Conservation (phyloP, 1,140 invertebrate species). For the Calliopsis andreniformis region DNA sequence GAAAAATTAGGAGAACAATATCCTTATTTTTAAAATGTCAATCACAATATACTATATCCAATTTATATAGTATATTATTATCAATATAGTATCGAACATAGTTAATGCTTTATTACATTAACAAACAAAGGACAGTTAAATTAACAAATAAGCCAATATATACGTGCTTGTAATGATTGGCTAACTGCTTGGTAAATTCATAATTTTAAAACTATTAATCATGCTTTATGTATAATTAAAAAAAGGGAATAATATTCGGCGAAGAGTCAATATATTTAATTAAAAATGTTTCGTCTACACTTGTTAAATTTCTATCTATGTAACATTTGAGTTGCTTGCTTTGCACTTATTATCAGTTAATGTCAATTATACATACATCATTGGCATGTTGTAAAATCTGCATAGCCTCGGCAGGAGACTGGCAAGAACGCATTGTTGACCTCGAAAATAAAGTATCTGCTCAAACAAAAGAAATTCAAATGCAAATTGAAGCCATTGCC, state of each 20-base stretch:
- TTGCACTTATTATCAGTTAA: slow-evolving; percentile 48
- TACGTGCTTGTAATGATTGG: slow-evolving; percentile 16
- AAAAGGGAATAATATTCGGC: not conserved
- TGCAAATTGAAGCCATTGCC: slow-evolving; percentile 83
- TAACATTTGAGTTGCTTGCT: slow-evolving; percentile 42
- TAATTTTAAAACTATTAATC: not conserved
- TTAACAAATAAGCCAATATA: slow-evolving; percentile 4
- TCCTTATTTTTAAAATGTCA: not conserved
- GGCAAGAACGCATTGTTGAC: slow-evolving; percentile 73
- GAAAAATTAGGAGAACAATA: slow-evolving; percentile 17
- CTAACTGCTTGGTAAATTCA: slow-evolving; percentile 11
- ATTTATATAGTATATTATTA: not conserved
- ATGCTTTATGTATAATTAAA: not conserved
- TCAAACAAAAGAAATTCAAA: slow-evolving; percentile 80
- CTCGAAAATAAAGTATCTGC: slow-evolving; percentile 75
- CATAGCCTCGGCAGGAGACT: slow-evolving; percentile 77
- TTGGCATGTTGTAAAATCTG: slow-evolving; percentile 71
- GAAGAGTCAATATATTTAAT: not conserved
- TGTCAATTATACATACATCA: slow-evolving; percentile 55
- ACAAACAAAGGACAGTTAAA: slow-evolving; percentile 1
- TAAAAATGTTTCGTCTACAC: not conserved
- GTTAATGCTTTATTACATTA: slow-evolving; percentile 20
- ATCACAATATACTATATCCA: not conserved
- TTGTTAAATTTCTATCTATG: not conserved
- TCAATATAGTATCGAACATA: slow-evolving; percentile 14